A percentile compares a stretch with the other conserved stretches of the same genome.
phyloP scores from a whole-genome alignment of 2,888 invertebrate species.

The Diarsia rubi region DNA sequence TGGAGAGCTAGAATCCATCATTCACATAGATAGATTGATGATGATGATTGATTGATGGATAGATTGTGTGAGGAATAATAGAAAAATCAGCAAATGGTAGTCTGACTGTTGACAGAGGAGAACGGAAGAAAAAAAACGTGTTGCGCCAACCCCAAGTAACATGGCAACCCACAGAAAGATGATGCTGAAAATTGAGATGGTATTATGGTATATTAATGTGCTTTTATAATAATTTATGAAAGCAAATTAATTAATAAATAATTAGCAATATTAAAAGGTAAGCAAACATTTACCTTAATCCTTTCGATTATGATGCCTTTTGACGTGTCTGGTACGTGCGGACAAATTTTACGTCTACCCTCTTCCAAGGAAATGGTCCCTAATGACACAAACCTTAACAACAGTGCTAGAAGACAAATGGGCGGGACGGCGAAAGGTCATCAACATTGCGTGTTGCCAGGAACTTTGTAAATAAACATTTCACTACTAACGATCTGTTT shows the following conservation, averaged over 20 bases:
- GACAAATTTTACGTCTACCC: conserved; percentile 43
- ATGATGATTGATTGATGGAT: too few species aligned
- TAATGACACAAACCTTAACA: conserved; percentile 46
- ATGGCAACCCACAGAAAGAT: too few species aligned
- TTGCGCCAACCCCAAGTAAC: too few species aligned
- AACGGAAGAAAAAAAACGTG: too few species aligned
- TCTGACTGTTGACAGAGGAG: too few species aligned
- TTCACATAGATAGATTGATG: too few species aligned
- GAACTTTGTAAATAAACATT: conserved; percentile 67
- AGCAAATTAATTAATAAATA: neutral
- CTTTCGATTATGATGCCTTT: neutral
- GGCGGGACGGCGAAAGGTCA: conserved; percentile 58
- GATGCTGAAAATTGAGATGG: neutral
- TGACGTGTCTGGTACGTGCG: conserved; percentile 12
- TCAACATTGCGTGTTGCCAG: conserved; percentile 68
- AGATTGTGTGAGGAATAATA: too few species aligned
- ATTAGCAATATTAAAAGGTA: conserved; percentile 10
- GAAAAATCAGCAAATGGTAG: too few species aligned
- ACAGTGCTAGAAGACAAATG: conserved; percentile 54
- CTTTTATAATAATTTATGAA: too few species aligned
- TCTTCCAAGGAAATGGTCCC: conserved; percentile 41
- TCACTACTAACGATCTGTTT: conserved; percentile 54
- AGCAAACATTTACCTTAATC: conserved; percentile 16
- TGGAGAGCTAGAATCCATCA: too few species aligned
- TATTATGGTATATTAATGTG: neutral